Percentiles rank a stretch among this genome's conserved stretches.
Evolutionary conservation across 2,113 vertebrate species (phyloP).

Genomic region (Seriola dumerili): DNA sequence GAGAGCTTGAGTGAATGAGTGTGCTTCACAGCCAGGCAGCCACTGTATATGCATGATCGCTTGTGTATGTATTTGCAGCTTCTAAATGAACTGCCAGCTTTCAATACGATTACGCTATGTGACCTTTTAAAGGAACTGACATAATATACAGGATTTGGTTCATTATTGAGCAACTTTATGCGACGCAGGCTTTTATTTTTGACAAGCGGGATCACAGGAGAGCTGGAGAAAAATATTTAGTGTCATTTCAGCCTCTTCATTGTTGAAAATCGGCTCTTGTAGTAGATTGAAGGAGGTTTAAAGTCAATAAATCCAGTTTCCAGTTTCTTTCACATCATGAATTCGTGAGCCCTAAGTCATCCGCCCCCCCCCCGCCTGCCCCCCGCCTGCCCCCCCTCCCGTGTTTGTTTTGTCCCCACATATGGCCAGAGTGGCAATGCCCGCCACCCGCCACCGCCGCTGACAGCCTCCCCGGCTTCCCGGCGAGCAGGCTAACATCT

Average conservation of each 20-base stretch:
- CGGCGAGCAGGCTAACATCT: constrained; percentile 90
- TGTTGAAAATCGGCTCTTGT: not conserved
- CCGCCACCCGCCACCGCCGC: constrained; percentile 50
- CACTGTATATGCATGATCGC: constrained; percentile 50
- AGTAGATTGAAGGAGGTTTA: not conserved
- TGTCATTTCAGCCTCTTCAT: not conserved
- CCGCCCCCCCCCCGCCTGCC: no score
- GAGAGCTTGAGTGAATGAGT: not conserved
- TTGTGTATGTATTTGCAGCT: constrained; percentile 41
- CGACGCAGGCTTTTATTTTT: constrained; percentile 19
- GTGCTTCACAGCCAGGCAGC: constrained; percentile 8
- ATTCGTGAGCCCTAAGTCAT: not conserved
- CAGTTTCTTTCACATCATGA: not conserved
- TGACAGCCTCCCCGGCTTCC: constrained; percentile 86
- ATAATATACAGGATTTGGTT: constrained; percentile 43
- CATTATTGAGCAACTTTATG: constrained; percentile 33
- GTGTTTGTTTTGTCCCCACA: constrained; percentile 82
- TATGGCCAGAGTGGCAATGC: constrained; percentile 87
- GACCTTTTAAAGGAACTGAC: constrained; percentile 60
- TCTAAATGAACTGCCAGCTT: constrained; percentile 65
- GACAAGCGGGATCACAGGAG: not conserved
- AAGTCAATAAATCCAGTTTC: no score
- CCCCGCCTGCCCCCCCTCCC: not conserved
- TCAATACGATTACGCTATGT: constrained; percentile 33
- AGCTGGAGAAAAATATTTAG: not conserved